Evolutionary conservation across 2,797 vertebrate species (phyloP).

Genomic region (Peromyscus eremicus): DNA sequence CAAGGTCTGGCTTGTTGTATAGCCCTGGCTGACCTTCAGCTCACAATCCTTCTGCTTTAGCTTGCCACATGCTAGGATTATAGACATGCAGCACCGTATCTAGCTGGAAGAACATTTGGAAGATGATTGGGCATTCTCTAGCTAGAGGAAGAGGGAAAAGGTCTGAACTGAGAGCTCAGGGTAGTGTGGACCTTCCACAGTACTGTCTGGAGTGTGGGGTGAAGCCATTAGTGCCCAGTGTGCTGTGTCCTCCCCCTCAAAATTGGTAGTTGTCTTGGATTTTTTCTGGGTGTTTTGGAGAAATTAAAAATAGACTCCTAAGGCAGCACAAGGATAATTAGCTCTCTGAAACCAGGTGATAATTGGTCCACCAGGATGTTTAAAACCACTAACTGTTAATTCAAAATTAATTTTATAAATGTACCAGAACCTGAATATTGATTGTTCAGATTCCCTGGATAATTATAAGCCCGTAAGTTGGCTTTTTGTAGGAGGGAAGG

Average conservation of each 20-base stretch:
- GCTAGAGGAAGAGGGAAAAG: neutral
- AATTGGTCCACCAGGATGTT: neutral
- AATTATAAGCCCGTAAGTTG: neutral
- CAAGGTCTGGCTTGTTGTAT: neutral
- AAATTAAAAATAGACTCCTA: conserved; percentile 60
- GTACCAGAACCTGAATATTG: conserved; percentile 28
- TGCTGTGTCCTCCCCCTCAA: neutral
- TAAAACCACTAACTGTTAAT: conserved; percentile 49
- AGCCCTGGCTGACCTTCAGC: neutral
- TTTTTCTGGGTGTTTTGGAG: conserved; percentile 31
- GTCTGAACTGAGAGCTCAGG: neutral
- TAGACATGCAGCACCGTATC: neutral
- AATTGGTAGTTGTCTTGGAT: neutral
- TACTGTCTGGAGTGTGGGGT: neutral
- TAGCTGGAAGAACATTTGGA: neutral
- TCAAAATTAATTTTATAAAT: conserved; percentile 58
- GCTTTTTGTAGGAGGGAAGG: conserved; percentile 44
- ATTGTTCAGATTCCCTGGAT: conserved; percentile 7
- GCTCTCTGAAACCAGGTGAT: neutral
- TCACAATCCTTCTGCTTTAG: neutral
- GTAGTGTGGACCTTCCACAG: neutral
- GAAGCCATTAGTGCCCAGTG: neutral
- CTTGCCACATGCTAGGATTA: neutral
- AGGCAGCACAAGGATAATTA: neutral
- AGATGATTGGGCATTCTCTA: neutral